phyloP scores from a whole-genome alignment of 30 jellyfish, hydroid and myxozoan species.

The Chironex yamaguchii region DNA sequence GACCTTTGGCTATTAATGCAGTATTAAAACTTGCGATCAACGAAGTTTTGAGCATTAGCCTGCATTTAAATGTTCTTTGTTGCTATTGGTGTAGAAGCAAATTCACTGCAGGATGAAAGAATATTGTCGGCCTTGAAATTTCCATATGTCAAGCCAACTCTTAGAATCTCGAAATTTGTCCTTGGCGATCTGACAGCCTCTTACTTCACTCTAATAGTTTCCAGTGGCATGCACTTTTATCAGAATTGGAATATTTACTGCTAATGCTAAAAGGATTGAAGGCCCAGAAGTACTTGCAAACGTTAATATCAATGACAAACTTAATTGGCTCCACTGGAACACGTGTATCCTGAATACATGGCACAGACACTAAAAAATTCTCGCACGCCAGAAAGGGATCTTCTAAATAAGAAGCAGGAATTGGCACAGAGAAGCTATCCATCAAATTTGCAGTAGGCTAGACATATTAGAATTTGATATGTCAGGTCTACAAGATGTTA shows the following conservation, averaged over 20 bases:
- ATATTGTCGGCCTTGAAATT: constrained; percentile 14
- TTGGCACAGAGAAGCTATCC: constrained; percentile 6
- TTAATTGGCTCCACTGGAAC: neutral
- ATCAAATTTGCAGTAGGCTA: neutral
- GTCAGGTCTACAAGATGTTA: neutral
- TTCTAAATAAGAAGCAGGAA: constrained; percentile 5
- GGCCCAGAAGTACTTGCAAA: no score
- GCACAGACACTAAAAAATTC: neutral
- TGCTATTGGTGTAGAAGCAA: constrained; percentile 15
- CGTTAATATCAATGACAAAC: neutral
- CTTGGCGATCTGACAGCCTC: constrained; percentile 46
- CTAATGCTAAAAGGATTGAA: neutral
- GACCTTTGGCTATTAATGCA: no score
- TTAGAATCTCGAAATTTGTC: neutral
- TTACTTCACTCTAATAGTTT: constrained; percentile 34
- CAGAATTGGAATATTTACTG: constrained; percentile 41
- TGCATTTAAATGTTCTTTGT: constrained; percentile 39
- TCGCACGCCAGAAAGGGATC: no score
- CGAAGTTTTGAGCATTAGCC: constrained; percentile 71
- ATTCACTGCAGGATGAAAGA: constrained; percentile 43
- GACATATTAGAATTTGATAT: neutral
- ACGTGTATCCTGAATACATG: neutral
- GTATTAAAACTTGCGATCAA: no score
- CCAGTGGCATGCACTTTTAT: constrained; percentile 52
- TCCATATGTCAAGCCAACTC: constrained; percentile 22